Base-by-base conservation (phyloP, 2,113 vertebrate species). In the Siphamia tubifer region DNA sequence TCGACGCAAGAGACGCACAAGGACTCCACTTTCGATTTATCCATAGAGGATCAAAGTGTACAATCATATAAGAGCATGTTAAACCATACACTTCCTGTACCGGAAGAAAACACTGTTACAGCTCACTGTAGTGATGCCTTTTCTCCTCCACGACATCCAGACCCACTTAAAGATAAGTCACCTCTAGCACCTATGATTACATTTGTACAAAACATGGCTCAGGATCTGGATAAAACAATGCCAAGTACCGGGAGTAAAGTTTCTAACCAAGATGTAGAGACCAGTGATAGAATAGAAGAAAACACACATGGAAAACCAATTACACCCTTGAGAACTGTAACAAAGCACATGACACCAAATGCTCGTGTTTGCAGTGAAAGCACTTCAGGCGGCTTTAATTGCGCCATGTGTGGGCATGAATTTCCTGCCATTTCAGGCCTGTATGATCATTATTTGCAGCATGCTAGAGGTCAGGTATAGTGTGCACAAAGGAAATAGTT, bases 361-460 rank as follows among this genome's bases (percentile, higher is more conserved):
- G 19, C 11, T 34, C 34, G 28, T 38, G 15, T 32, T 31, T 48
- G 73, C 40, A 28, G 52, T 0, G 58, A 74, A 35, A 72, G 20
- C 1, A 35, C 61, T 13, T 45, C 68, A 10, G 79, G 69, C 1
- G 71, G 47, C 5, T 65, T 90, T 0, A 42, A 61, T 12, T 94
- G 93, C 61, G 84, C 87, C 1, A 83, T 92, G 44, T 94, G 93
- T 61, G 84, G 84, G 1, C 68, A 62, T 6, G 8, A 51, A 2
- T 93, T 89, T 67, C 3, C 60, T 35, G 42, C 61, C 6, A 79
- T 93, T 54, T 77, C 87, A 62, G 88, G 87, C 34, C 87, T 94
- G 28, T 91, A 92, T 77, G 83, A 89, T 7, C 92, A 93, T 84
- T 94, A 94, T 74, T 61, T 93, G 47, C 74, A 90, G 72, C 93